Evolutionary conservation across 2,113 vertebrate species (phyloP), one percentile per base, ranked within the genome.

Genomic region (Piprites chloris): DNA sequence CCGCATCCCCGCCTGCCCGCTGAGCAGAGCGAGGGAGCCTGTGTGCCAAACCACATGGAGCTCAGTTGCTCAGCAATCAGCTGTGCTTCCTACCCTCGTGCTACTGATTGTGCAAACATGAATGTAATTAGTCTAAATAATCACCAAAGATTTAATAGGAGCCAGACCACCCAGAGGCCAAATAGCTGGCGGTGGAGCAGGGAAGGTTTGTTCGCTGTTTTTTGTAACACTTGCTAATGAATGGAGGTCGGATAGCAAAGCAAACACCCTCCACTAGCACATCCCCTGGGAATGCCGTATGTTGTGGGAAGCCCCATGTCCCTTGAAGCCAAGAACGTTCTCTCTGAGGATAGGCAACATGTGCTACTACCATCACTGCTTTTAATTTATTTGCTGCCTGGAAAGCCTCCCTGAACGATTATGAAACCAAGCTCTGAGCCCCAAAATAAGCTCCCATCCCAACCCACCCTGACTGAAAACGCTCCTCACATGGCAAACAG

Each of bases 21-120:
- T 3, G 52, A 65, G 84, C 30, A 0, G 10, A 76, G 49, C 6
- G 2, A 84, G 35, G 63, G 66, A 95, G 90, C 80, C 74, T 2
- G 1, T 23, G 3, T 97, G 97, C 95, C 96, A 97, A 97, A 96
- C 94, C 96, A 41, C 90, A 94, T 0, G 6, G 74, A 87, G 95
- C 93, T 94, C 92, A 50, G 85, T 74, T 12, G 77, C 94, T 95
- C 97, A 96, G 94, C 90, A 35, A 97, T 97, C 96, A 95, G 95
- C 90, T 82, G 86, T 4, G 26, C 94, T 96, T 96, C 93, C 93
- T 96, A 87, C 75, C 90, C 95, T 93, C 42, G 62, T 91, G 96
- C 97, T 97, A 95, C 96, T 65, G 96, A 97, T 97, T 96, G 95
- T 96, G 95, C 96, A 97, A 97, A 97, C 96, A 96, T 83, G 89